Evolutionary conservation across 2,797 vertebrate species (phyloP).

Genomic region (Aplochiton taeniatus): DNA sequence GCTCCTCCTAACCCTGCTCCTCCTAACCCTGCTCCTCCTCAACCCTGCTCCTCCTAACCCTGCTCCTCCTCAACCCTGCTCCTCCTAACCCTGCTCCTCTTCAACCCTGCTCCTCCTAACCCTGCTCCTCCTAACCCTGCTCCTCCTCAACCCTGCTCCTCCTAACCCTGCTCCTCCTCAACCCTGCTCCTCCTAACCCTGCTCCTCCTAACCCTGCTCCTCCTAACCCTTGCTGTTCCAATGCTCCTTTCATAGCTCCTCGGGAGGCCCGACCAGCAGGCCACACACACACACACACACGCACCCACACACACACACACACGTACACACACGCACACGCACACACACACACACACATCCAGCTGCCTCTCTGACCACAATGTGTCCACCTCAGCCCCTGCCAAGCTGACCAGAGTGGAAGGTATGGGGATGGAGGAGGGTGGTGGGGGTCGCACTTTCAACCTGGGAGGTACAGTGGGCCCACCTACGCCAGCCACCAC

Average conservation of each 20-base stretch:
- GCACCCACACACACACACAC: conserved; percentile 10
- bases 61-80: too few relatives aligned
- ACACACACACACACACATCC: conserved; percentile 3
- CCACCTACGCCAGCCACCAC: not conserved
- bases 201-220: conserved; percentile 41
- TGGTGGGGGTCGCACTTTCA: not conserved
- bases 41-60: not conserved
- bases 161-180: not conserved
- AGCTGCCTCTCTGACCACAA: conserved; percentile 11
- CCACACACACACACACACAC: not conserved
- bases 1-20: not conserved
- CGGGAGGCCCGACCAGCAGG: not conserved
- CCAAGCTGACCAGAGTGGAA: not conserved
- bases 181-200: conserved; percentile 36
- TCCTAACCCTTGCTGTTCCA: conserved; percentile 10
- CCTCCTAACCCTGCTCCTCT: not conserved
- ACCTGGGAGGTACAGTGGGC: conserved; percentile 22
- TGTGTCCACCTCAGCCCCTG: conserved; percentile 14
- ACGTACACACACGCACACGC: conserved; percentile 10
- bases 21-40: not conserved
- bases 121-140: conserved; percentile 33
- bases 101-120: conserved; percentile 12
- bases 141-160: not conserved
- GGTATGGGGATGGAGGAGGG: not conserved
- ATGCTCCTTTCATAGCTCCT: conserved; percentile 57